A percentile compares a stretch with the other conserved stretches of the same genome.
Evolutionary conservation across 2,113 vertebrate species (phyloP).

Genomic region (Platycercus adscitus): DNA sequence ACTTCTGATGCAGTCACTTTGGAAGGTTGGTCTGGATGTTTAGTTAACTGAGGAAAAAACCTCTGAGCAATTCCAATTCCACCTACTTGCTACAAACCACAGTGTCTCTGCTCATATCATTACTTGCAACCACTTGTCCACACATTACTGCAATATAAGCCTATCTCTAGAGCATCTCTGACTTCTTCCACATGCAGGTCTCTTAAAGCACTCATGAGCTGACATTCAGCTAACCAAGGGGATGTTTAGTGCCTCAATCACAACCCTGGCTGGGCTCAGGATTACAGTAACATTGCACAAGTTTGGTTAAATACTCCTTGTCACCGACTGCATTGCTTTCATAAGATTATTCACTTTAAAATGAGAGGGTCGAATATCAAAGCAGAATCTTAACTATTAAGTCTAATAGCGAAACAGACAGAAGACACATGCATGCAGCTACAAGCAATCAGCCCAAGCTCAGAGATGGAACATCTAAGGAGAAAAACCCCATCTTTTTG

Average conservation of each 20-base stretch:
- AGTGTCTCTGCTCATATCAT: neutral
- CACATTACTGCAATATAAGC: neutral
- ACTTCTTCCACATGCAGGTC: neutral
- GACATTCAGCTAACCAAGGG: neutral
- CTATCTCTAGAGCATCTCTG: neutral
- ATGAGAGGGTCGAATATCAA: neutral
- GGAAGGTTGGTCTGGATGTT: neutral
- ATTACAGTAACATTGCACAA: rapidly evolving
- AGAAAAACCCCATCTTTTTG: neutral
- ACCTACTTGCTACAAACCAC: neutral
- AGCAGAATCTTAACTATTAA: neutral
- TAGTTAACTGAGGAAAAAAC: neutral
- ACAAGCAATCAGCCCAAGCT: neutral
- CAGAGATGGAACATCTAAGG: neutral
- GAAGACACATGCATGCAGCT: neutral
- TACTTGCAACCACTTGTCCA: neutral
- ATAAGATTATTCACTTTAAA: neutral
- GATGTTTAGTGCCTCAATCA: rapidly evolving
- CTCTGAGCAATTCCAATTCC: neutral
- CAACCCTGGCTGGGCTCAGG: neutral
- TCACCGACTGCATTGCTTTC: neutral
- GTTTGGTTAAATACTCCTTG: neutral
- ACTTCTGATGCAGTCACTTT: neutral
- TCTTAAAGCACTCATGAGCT: neutral
- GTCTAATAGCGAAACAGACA: neutral